phyloP scores from a whole-genome alignment of 2,797 vertebrate species.

The Thaleichthys pacificus region DNA sequence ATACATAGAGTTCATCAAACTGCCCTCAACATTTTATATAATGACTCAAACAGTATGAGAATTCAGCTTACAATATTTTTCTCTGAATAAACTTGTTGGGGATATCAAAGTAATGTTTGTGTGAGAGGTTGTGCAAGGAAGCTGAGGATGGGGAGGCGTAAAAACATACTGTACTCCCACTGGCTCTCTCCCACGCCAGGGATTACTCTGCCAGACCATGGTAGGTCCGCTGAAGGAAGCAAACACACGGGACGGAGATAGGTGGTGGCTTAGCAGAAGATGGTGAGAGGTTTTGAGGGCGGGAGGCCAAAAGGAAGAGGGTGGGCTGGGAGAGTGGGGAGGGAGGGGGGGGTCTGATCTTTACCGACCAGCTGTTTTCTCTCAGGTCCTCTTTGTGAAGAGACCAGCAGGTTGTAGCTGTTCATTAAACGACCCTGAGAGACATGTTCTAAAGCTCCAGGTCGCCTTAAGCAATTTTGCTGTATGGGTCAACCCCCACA shows the following conservation, averaged over 20 bases:
- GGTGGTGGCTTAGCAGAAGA: constrained; percentile 74
- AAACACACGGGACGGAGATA: constrained; percentile 51
- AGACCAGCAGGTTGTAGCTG: constrained; percentile 85
- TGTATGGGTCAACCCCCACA: constrained; percentile 80
- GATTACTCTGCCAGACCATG: constrained; percentile 26
- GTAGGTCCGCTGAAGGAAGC: constrained; percentile 34
- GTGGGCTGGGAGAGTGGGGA: constrained; percentile 7
- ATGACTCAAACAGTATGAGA: background rate
- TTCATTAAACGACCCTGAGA: constrained; percentile 84
- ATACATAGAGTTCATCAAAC: no score
- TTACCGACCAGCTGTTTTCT: constrained; percentile 89
- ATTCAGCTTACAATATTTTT: background rate
- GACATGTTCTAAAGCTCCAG: constrained; percentile 81
- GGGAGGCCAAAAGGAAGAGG: constrained; percentile 30
- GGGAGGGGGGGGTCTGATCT: constrained; percentile 57
- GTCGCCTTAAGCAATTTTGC: constrained; percentile 77
- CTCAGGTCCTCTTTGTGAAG: constrained; percentile 84
- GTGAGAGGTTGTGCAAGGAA: constrained; percentile 9
- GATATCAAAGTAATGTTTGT: constrained; percentile 17
- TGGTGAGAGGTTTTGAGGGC: constrained; percentile 76
- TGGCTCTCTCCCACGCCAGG: constrained; percentile 22
- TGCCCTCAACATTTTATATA: no score
- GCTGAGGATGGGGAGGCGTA: constrained; percentile 11
- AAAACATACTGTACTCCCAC: constrained; percentile 13
- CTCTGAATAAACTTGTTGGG: constrained; percentile 9